These are phyloP conservation scores for Turritopsis dohrnii DNA, from an alignment of 30 jellyfish, hydroid and myxozoan genomes.

Conservation along the genomic window DNA sequence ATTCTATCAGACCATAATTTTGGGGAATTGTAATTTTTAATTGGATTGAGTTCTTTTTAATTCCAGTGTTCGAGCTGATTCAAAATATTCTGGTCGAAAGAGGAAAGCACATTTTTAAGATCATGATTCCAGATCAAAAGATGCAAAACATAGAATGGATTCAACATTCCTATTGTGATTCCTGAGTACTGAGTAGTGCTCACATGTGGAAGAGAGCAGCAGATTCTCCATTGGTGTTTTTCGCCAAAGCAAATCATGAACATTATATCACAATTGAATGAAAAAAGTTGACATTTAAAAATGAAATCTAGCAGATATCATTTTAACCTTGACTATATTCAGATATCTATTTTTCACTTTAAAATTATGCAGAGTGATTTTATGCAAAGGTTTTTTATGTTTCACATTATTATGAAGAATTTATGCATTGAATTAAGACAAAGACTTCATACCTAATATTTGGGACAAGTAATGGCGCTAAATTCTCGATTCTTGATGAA, in stretches of 20 bases:
- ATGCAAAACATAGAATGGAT: no score
- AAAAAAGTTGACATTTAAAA: neutral
- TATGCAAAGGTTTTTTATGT: no score
- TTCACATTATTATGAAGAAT: no score
- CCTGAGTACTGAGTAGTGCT: no score
- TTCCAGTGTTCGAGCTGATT: constrained; percentile 57
- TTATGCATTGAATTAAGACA: no score
- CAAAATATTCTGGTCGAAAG: constrained; percentile 74
- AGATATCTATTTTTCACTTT: no score
- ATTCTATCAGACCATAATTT: neutral
- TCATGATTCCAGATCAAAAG: neutral
- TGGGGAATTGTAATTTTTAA: neutral
- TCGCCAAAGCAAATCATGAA: neutral
- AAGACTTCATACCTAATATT: no score
- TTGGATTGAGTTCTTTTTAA: neutral
- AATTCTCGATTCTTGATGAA: no score
- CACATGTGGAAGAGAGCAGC: neutral
- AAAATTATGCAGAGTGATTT: no score
- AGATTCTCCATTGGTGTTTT: neutral
- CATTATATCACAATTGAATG: neutral
- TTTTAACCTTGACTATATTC: neutral
- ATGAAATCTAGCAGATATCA: neutral
- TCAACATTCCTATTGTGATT: no score
- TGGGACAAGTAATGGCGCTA: no score
- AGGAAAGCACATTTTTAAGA: constrained; percentile 48